Base-by-base conservation (phyloP, 64 coral and sea anemone genomes). In the Porites lutea region DNA sequence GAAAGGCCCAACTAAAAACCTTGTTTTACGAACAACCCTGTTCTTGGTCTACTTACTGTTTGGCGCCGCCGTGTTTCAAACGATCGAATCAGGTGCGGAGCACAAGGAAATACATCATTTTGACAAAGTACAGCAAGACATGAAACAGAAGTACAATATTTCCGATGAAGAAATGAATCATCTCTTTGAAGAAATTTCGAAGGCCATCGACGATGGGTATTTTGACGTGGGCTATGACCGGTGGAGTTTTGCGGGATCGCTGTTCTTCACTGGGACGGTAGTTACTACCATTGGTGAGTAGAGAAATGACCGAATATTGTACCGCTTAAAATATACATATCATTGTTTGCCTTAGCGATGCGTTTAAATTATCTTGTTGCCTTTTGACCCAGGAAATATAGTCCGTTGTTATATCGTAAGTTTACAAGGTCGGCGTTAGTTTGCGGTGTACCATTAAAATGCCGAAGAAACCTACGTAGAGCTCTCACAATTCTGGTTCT, bases 241-340 rank as follows among this genome's bases (percentile, higher is more conserved):
- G 44, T 99, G 97, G 97, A 99, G 94, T 93, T 99, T 99, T 74
- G 94, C 92, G 59, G 97, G 94, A 0, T 96, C 97, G 20, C 57
- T 99, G 16, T 99, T 99, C 82, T 99, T 99, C 49, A 95, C 94
- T 10, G 97, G 97, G 14, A 99, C 97, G 21, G 97, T 99, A 8
- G 97, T 99, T 0, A 99, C 97, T 2, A 99, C 97, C 8, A 99
- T 99, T 22, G 97, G 97, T 99, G 80, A 96, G 94, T 94, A 65
- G 13, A 37, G 27, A 81, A 62, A 10, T 81, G 55, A 62, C 55
- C 63, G 13, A 63, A 51, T 84, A 11, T 68, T n/a, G 4, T 46
- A n/a, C 18, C 48, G 63, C 19, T 27, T 8, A 50, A 48, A 76
- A 76, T 76, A 76, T 51, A 51, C 73, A 51, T 47, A n/a, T 50